Percentiles rank a stretch among this genome's conserved stretches.
Conservation (phyloP, 2,113 vertebrate species). For the Pangasianodon hypophthalmus region DNA sequence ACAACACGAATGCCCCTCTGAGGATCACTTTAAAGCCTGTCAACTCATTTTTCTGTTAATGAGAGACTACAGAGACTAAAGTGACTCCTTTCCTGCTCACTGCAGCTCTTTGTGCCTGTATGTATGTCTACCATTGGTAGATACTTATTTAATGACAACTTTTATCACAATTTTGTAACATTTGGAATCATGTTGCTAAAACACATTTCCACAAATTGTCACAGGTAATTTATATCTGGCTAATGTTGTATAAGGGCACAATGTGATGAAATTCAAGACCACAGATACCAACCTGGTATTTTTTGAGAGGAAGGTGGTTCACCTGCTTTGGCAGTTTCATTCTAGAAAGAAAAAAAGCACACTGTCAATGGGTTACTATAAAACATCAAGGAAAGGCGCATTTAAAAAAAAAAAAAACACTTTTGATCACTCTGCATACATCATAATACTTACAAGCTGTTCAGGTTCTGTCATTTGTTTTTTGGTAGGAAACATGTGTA, state of each 20-base stretch:
- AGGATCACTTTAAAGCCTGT: neutral
- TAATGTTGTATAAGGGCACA: neutral
- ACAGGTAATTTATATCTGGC: neutral
- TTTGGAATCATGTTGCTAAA: neutral
- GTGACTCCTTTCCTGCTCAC: no score
- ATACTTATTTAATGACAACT: neutral
- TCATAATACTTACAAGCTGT: neutral
- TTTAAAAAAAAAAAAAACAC: neutral
- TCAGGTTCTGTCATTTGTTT: neutral
- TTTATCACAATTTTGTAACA: neutral
- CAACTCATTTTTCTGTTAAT: neutral
- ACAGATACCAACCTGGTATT: neutral
- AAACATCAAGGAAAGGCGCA: neutral
- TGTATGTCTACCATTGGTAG: neutral
- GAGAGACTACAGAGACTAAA: no score
- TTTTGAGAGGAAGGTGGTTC: neutral
- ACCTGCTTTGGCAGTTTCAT: neutral
- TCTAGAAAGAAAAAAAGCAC: constrained; percentile 2
- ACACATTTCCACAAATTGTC: neutral
- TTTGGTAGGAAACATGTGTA: constrained; percentile 36
- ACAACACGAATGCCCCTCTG: neutral
- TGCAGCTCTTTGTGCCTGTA: no score
- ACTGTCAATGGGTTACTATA: neutral
- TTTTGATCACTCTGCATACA: neutral
- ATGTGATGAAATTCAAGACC: neutral